Evolutionary conservation across 2,797 vertebrate species (phyloP), one percentile per base, ranked within the genome.

Genomic region (Glyptemys insculpta): DNA sequence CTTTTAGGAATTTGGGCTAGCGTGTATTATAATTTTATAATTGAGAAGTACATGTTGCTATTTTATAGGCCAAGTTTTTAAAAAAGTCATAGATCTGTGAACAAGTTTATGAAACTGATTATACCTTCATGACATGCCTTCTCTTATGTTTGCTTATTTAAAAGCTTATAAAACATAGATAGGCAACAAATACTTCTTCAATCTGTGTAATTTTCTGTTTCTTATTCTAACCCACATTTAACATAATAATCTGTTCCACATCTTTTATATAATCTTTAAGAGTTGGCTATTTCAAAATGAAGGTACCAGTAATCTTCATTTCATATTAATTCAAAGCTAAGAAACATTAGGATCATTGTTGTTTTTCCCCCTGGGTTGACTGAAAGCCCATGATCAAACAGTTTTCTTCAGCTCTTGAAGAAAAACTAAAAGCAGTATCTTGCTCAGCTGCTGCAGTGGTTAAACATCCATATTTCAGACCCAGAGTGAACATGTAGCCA

Each of bases 381-480:
- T 92, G 56, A 90, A 92, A 14, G 50, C 62, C 93, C 49, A 89
- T 50, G 87, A 86, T 89, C 29, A 95, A 83, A 86, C 16, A 76
- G 1, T 44, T 93, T 93, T 81, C 88, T 85, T 91, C 59, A 89
- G 52, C 54, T 93, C 96, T 95, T 90, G 82, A 95, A 92, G 74
- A 79, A 90, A 97, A 96, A 92, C 87, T 87, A 86, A 92, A 96
- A 89, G 57, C 9, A 94, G 88, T 19, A 1, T 89, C 53, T 92
- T 94, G 54, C 89, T 94, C 94, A 92, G 59, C 44, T 79, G n/a
- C 85, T 93, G 56, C 53, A 90, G 74, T 25, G 12, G 83, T 94
- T 95, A 96, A 94, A 90, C 95, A 90, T 86, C 89, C 65, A 81
- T 95, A 92, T 91, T 95, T 93, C 82, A 92, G 83, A 12, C 81